Conservation (phyloP, 2,797 vertebrate genomes). For the Enteromius thamalakanensis region DNA sequence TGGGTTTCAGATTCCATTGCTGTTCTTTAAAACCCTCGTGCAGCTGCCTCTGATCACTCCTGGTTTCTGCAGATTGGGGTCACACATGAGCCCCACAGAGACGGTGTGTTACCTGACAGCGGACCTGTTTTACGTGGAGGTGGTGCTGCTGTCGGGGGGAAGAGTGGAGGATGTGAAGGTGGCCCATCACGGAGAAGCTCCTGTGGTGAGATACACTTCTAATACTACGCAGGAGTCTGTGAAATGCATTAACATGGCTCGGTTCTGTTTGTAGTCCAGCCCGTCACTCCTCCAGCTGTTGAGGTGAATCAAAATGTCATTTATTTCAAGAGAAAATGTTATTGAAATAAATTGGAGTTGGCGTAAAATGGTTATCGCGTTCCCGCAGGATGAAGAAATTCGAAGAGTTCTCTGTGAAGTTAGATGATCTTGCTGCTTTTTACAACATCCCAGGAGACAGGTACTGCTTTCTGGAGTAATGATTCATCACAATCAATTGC, state of each 20-base stretch:
- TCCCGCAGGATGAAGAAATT: constrained; percentile 78
- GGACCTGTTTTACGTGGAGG: constrained; percentile 86
- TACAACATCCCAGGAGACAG: constrained; percentile 82
- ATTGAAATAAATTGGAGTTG: not conserved
- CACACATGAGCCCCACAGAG: constrained; percentile 77
- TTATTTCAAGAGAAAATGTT: not conserved
- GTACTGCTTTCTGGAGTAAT: constrained; percentile 61
- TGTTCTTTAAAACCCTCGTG: not conserved
- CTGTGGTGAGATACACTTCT: constrained; percentile 72
- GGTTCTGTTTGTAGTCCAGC: constrained; percentile 72
- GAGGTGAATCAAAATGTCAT: constrained; percentile 72
- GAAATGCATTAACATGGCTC: not conserved
- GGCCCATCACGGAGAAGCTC: constrained; percentile 78
- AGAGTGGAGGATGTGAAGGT: constrained; percentile 80
- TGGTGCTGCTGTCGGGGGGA: constrained; percentile 78
- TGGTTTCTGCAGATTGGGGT: constrained; percentile 75
- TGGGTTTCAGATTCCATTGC: too few relatives aligned
- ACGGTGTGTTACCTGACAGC: constrained; percentile 85
- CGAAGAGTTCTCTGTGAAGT: constrained; percentile 76
- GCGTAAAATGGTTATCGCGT: not conserved
- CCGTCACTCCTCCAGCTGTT: constrained; percentile 77
- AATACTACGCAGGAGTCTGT: not conserved
- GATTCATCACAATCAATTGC: too few relatives aligned
- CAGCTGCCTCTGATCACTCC: not conserved
- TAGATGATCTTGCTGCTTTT: constrained; percentile 75